Base-by-base conservation (phyloP, 2,797 vertebrate species). In the Pogonophryne albipinna region DNA sequence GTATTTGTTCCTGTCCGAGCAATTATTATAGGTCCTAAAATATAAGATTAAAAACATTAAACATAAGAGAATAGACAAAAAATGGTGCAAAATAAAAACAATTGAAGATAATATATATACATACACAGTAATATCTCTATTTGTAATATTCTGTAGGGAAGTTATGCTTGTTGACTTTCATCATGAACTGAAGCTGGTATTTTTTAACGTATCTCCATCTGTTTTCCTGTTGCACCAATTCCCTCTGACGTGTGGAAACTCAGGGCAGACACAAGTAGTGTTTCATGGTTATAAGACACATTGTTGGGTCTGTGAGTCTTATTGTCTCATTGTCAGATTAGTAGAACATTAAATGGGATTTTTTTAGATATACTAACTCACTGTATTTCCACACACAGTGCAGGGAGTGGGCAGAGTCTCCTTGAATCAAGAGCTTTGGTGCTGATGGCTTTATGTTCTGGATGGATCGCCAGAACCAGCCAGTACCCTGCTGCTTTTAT, bases 401-500 rank as follows among this genome's bases (percentile, higher is more conserved):
- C 59, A 74, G 60, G 72, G 77, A 82, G 75, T 67, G 80, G 67
- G 67, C 71, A 34, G 4, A 34, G 4, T 57, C 44, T 57, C 47
- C 50, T 51, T 88, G 84, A 85, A 84, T 90, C 79, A 82, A 50
- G 69, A 50, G 57, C 53, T 52, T 10, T 9, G 45, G 80, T 61
- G 78, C 65, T 85, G 83, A 87, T 75, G 71, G 49, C 62, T 86
- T 91, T 71, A 85, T 76, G 69, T 61, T 60, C 62, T 79, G 61
- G 56, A 76, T 74, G 73, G 81, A 87, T 71, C 68, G 51, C 60
- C 16, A 62, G 46, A 6, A 64, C 64, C 74, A 76, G 67, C 64
- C 59, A 16, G 60, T 17, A 53, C 16, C 50, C 55, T 65, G 67
- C 62, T 59, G 67, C 45, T 38, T 57, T 75, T 70, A 60, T 53